phyloP scores from a whole-genome alignment of 2,113 vertebrate species.

The Mohoua ochrocephala region DNA sequence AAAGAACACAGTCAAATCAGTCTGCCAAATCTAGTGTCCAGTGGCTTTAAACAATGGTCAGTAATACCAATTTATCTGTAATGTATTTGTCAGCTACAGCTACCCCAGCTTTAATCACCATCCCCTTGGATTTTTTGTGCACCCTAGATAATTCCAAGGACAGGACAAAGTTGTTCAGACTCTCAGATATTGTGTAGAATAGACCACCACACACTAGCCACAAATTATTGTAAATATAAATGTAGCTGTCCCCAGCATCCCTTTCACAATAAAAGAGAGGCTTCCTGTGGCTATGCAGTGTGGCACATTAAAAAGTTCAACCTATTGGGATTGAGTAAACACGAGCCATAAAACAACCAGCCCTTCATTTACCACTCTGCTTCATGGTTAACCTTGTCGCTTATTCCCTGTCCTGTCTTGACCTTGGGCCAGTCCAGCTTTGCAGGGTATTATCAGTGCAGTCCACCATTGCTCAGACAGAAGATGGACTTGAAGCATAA shows the following conservation, averaged over 20 bases:
- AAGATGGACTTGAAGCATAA: not conserved
- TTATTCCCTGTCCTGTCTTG: not conserved
- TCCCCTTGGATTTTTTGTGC: not conserved
- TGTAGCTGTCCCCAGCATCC: not conserved
- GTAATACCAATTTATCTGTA: constrained; percentile 47
- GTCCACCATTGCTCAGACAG: not conserved
- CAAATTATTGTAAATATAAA: constrained; percentile 51
- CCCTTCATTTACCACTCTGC: not conserved
- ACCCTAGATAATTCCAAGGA: not conserved
- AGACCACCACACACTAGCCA: not conserved
- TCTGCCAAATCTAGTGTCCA: constrained; percentile 36
- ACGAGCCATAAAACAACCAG: not conserved
- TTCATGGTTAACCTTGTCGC: not conserved
- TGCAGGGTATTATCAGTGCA: not conserved
- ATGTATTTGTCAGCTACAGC: constrained; percentile 28
- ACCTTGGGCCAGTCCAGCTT: not conserved
- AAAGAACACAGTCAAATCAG: constrained; percentile 33
- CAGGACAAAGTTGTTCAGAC: constrained; percentile 23
- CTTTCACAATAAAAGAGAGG: not conserved
- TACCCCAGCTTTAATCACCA: constrained; percentile 17
- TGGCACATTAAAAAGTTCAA: not conserved
- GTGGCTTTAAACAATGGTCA: constrained; percentile 37
- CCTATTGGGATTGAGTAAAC: not conserved
- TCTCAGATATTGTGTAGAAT: constrained; percentile 33
- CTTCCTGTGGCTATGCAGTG: not conserved